These are phyloP conservation scores for Diaperis boleti DNA, from an alignment of 2,888 invertebrate genomes.

Conservation along the genomic window DNA sequence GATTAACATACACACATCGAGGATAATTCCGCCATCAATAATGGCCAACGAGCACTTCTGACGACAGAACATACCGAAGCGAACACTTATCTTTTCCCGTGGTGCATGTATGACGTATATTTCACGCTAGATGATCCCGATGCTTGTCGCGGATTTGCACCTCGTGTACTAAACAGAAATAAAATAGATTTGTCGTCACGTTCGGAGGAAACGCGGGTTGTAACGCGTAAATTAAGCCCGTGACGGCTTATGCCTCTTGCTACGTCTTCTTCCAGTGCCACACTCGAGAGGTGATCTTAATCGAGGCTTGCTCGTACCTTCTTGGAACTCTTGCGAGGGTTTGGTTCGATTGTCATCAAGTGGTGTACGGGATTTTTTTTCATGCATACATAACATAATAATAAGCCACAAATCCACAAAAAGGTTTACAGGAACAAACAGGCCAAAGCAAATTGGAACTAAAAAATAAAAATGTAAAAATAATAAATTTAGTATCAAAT, in stretches of 20 bases:
- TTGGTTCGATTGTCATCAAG: too few relatives aligned
- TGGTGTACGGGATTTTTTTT: too few relatives aligned
- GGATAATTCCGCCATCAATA: conserved; percentile 59
- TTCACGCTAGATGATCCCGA: conserved; percentile 55
- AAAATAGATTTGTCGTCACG: conserved; percentile 40
- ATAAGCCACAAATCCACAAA: too few relatives aligned
- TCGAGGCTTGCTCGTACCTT: too few relatives aligned
- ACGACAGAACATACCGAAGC: conserved; percentile 58
- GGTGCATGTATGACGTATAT: conserved; percentile 55
- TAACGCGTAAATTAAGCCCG: conserved; percentile 24
- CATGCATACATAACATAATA: too few relatives aligned
- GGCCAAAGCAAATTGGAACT: too few relatives aligned
- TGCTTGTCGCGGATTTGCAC: conserved; percentile 53
- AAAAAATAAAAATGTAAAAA: too few relatives aligned
- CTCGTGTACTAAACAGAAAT: conserved; percentile 45
- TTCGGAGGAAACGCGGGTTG: conserved; percentile 12
- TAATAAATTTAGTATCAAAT: too few relatives aligned
- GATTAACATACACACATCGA: conserved; percentile 52
- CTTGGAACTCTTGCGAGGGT: too few relatives aligned
- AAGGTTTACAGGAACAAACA: too few relatives aligned
- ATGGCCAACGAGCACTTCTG: conserved; percentile 57
- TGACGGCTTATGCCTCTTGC: conserved; percentile 1
- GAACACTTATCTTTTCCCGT: conserved; percentile 57
- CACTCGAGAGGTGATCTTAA: background rate
- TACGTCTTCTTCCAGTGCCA: background rate